A percentile compares a stretch with the other conserved stretches of the same genome.
These are phyloP conservation scores for Zapus hudsonius DNA, from an alignment of 2,113 vertebrate species.

Conservation along the genomic window DNA sequence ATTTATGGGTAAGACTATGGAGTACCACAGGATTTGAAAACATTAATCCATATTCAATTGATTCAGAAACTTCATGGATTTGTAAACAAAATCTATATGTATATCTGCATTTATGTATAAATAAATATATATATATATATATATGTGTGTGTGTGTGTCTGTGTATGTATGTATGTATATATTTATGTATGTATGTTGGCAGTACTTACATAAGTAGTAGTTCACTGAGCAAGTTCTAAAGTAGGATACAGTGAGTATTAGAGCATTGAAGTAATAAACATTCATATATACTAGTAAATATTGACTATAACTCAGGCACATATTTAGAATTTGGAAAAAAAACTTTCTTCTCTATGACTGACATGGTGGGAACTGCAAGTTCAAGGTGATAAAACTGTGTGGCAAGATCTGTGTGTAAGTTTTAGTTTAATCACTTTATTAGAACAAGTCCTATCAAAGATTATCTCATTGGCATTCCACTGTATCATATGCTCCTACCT, in stretches of 20 bases:
- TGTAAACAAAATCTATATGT: neutral
- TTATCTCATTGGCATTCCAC: neutral
- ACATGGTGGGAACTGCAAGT: neutral
- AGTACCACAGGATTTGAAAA: neutral
- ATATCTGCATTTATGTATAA: too few relatives aligned
- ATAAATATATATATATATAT: too few relatives aligned
- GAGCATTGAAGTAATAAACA: neutral
- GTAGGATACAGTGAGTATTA: neutral
- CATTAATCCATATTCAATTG: neutral
- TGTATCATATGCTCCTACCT: neutral
- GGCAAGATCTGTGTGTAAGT: neutral
- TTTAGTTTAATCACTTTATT: constrained; percentile 16
- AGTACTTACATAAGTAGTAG: neutral
- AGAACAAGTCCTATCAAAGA: neutral
- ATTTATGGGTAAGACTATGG: neutral
- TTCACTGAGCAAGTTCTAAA: neutral
- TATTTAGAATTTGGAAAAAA: neutral
- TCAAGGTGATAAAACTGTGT: neutral
- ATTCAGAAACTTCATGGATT: neutral
- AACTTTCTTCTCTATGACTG: neutral
- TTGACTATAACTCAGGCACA: neutral
- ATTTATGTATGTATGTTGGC: too few relatives aligned
- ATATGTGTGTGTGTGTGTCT: too few relatives aligned
- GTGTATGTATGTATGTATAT: too few relatives aligned
- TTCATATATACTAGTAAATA: neutral